A percentile compares a stretch with the other conserved stretches of the same genome.
Conservation (phyloP, 2,888 invertebrate species). For the Anticlea derivata region DNA sequence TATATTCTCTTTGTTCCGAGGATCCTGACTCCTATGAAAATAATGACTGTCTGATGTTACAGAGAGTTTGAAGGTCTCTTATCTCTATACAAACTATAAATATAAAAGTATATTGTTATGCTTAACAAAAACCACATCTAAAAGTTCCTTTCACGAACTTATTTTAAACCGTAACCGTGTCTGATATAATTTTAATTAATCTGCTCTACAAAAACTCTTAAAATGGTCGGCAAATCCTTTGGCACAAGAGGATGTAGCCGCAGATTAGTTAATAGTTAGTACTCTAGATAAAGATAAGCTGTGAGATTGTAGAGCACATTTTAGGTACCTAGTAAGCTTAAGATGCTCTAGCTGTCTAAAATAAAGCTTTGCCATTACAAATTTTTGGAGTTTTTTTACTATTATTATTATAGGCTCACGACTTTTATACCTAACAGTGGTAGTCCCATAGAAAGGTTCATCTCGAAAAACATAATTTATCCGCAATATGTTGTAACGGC, state of each 20-base stretch:
- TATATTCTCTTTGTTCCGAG: too few species aligned
- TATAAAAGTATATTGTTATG: not conserved
- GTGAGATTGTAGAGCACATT: not conserved
- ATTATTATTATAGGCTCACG: too few species aligned
- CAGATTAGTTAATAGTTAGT: conserved; percentile 4
- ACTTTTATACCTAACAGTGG: too few species aligned
- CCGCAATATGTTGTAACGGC: conserved; percentile 34
- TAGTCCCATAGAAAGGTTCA: not conserved
- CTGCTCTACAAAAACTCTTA: conserved; percentile 33
- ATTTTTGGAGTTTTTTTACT: too few species aligned
- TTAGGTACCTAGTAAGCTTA: not conserved
- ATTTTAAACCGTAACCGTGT: conserved; percentile 29
- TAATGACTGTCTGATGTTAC: too few species aligned
- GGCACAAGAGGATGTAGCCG: conserved; percentile 6
- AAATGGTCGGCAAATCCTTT: conserved; percentile 13
- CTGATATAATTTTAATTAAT: conserved; percentile 50
- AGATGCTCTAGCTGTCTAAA: not conserved
- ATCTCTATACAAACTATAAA: too few species aligned
- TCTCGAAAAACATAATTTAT: conserved; percentile 30
- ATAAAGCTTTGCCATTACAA: too few species aligned
- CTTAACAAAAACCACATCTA: not conserved
- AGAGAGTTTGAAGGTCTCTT: too few species aligned
- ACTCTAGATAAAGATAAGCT: not conserved
- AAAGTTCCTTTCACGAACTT: conserved; percentile 1
- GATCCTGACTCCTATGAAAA: too few species aligned